Evolutionary conservation across 2,113 vertebrate genomes (phyloP).

Genomic region (Cranoglanis bouderius): DNA sequence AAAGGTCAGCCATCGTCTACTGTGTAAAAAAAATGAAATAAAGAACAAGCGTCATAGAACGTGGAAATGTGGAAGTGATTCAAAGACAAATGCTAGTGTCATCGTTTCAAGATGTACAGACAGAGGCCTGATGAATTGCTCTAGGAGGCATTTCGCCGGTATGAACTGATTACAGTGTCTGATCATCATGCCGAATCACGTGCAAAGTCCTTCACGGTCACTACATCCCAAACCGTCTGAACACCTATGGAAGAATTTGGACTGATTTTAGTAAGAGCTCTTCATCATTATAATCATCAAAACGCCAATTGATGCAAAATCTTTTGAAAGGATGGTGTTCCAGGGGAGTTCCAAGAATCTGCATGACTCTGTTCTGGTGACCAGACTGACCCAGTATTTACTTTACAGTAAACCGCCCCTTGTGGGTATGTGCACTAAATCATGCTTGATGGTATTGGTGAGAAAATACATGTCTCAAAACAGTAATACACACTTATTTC

Average conservation of each 20-base stretch:
- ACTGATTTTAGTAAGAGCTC: background rate
- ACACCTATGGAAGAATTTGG: background rate
- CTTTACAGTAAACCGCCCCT: background rate
- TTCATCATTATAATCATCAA: background rate
- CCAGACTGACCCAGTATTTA: background rate
- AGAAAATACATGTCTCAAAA: background rate
- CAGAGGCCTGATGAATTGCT: background rate
- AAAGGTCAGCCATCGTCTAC: background rate
- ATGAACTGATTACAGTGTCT: background rate
- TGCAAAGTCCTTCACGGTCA: background rate
- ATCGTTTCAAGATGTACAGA: background rate
- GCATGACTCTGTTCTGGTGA: background rate
- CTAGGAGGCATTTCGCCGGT: background rate
- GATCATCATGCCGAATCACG: too few species aligned
- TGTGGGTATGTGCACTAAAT: background rate
- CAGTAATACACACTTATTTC: background rate
- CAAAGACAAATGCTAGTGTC: background rate
- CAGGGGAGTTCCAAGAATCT: background rate
- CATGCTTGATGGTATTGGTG: too few species aligned
- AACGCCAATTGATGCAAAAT: background rate
- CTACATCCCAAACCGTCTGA: background rate
- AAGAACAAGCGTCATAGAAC: background rate
- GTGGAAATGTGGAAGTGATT: background rate
- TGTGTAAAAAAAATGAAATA: background rate
- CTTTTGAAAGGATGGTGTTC: background rate